Evolutionary conservation across 2,113 vertebrate species (phyloP).

Genomic region (Aspidoscelis tigris): DNA sequence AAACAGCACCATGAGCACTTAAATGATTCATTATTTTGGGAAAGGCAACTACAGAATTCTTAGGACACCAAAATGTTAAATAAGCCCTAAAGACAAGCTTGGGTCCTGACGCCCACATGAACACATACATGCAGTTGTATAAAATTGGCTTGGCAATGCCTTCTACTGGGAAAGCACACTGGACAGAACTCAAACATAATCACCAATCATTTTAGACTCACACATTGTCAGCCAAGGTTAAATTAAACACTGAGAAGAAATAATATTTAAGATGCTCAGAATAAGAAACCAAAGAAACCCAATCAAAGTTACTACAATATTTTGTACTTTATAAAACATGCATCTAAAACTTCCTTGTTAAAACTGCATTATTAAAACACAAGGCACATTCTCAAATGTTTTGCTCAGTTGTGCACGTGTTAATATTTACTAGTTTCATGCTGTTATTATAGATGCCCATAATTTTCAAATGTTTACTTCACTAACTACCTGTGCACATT

Average conservation of each 20-base stretch:
- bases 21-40: background rate
- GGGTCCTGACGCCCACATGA: too few species aligned
- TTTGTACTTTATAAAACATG: background rate
- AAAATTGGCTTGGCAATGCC: too few species aligned
- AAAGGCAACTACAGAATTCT: background rate
- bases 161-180: too few species aligned
- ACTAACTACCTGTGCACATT: constrained; percentile 90
- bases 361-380: background rate
- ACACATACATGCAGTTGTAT: too few species aligned
- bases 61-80: background rate
- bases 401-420: constrained; percentile 66
- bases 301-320: background rate
- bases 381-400: constrained; percentile 64
- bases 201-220: background rate
- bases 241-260: too few species aligned
- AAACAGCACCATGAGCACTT: background rate
- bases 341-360: constrained; percentile 6
- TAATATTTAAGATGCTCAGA: background rate
- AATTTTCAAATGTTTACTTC: constrained; percentile 60
- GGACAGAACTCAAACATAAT: background rate
- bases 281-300: background rate
- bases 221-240: background rate
- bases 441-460: constrained; percentile 67
- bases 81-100: too few species aligned
- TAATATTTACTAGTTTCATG: constrained; percentile 71